Conservation (phyloP, 2,797 vertebrate genomes). For the Sylvilagus floridanus region DNA sequence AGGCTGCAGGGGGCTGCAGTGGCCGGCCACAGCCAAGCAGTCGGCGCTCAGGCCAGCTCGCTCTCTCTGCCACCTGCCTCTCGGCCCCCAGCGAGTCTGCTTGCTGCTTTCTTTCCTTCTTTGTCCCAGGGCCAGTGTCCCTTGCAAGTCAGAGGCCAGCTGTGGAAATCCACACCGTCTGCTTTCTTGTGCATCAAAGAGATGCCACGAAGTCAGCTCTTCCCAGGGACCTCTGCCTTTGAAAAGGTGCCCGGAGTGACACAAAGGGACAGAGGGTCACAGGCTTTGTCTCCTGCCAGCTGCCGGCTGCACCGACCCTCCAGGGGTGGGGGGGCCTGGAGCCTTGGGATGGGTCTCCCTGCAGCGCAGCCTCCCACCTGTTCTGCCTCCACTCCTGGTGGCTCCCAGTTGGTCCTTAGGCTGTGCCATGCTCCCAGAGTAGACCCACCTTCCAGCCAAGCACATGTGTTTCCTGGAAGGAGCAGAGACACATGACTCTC, state of each 20-base stretch:
- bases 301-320: neutral
- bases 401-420: neutral
- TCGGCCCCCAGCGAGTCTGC: neutral
- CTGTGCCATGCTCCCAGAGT: neutral
- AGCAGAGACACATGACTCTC: neutral
- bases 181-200: constrained; percentile 38
- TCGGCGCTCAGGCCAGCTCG: neutral
- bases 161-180: neutral
- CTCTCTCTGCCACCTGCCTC: neutral
- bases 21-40: neutral
- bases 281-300: neutral
- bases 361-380: neutral
- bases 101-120: neutral
- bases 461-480: neutral
- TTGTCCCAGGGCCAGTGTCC: neutral
- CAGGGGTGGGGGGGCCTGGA: neutral
- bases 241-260: neutral
- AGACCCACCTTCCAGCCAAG: neutral
- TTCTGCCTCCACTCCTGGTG: neutral
- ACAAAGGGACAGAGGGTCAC: neutral
- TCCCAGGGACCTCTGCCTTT: constrained; percentile 36
- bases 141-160: neutral
- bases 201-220: neutral
- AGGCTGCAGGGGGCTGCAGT: neutral
- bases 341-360: neutral